Base-by-base conservation (phyloP, 1,140 invertebrate genomes). In the Ips typographus region DNA sequence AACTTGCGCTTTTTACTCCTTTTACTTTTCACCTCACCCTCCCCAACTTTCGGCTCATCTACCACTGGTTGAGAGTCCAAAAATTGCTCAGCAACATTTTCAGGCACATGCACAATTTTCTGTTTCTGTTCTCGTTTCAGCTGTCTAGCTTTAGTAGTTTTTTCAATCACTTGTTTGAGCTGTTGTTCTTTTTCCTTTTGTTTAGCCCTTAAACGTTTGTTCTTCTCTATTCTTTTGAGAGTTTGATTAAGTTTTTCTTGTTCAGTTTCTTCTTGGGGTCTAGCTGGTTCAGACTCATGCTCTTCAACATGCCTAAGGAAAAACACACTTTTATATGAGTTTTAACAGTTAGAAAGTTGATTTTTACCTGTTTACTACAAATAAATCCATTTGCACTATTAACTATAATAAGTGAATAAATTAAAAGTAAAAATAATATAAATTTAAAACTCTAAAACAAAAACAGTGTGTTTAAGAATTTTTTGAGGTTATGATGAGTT, bases 291-390 rank as follows among this genome's bases (percentile, higher is more conserved):
- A 51, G 47, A 40, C 59, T 62, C 62, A 53, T 72, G 53, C 22
- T 72, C 64, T 41, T 65, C 72, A 3, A 71, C 65, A 66, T 74
- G 71, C 56, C 76, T 75, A 43, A 59, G 72, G 64, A 3, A 70
- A 67, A 69, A 64, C 22, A 65, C 38, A 57, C 41, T 59, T 37
- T 60, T 4, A 44, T 22, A 60, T 40, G 1, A 70, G 57, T 38
- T 64, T 64, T 65, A 66, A 47, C 39, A 58, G 22, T 22, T 22
- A 22, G 22, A 44, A 59, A 52, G 60, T 22, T 42, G 44, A 38
- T 64, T 63, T 57, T 68, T 75, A 77, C 75, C 77, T 75, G 41
- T 79, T 76, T 52, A 78, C 71, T 61, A 78, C 74, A 72, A 79
- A 78, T 49, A 78, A 68, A 65, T 79, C 77, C 77, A 79, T 77